A percentile compares a stretch with the other conserved stretches of the same genome.
These are phyloP conservation scores for Triplophysa dalaica DNA, from an alignment of 2,113 vertebrate species.

Conservation along the genomic window DNA sequence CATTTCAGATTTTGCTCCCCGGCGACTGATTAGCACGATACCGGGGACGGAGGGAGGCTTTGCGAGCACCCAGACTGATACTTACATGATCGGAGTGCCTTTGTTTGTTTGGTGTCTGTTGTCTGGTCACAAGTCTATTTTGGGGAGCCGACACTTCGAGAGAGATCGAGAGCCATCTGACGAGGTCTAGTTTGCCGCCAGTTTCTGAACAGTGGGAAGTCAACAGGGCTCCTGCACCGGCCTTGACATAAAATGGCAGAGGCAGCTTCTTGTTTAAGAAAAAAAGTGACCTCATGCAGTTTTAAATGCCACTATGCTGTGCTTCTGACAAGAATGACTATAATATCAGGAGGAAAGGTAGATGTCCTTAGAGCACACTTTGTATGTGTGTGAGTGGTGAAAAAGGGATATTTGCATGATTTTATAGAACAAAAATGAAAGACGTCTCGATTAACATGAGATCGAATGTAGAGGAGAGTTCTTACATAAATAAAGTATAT, in stretches of 20 bases:
- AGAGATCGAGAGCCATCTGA: constrained; percentile 59
- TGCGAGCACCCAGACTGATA: constrained; percentile 58
- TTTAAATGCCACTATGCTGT: constrained; percentile 7
- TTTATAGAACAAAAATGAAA: not conserved
- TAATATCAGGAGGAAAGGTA: not conserved
- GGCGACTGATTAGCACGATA: constrained; percentile 65
- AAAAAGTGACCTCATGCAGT: constrained; percentile 41
- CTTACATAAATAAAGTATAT: not conserved
- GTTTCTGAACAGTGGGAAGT: constrained; percentile 58
- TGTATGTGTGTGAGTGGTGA: too few species aligned
- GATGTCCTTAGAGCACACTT: not conserved
- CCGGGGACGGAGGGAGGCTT: constrained; percentile 66
- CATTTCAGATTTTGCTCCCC: constrained; percentile 62
- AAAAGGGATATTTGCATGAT: not conserved
- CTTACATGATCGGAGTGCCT: constrained; percentile 71
- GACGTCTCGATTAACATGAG: not conserved
- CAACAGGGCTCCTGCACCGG: constrained; percentile 43
- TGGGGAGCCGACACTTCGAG: constrained; percentile 66
- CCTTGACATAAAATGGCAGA: constrained; percentile 62
- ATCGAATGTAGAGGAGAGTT: not conserved
- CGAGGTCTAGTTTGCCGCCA: constrained; percentile 47
- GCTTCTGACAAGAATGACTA: constrained; percentile 23
- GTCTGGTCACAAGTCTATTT: constrained; percentile 68
- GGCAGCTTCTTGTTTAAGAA: constrained; percentile 60
- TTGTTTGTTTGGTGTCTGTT: constrained; percentile 74